Evolutionary conservation across 2,888 invertebrate species (phyloP), one percentile per base, ranked within the genome.

Genomic region (Polydrusus cervinus): DNA sequence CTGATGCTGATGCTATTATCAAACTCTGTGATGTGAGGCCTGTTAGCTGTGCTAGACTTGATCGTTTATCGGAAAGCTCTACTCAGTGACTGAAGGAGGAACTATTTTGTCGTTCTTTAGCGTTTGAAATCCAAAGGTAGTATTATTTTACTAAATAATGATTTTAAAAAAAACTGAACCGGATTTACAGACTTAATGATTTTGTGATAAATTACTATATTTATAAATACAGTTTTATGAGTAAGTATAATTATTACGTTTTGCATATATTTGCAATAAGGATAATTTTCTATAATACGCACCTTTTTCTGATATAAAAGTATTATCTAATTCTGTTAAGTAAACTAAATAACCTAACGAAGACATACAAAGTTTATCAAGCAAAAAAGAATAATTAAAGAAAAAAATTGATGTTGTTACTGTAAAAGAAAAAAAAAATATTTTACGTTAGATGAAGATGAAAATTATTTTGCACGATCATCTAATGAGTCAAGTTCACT

Each of bases 401-500:
- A 43, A 43, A n/a, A 11, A 43, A 43, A 13, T 43, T 43, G 25
- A n/a, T 13, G 13, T 0, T 13, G 13, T 6, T 13, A 13, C 13
- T n/a, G n/a, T n/a, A n/a, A n/a, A n/a, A n/a, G 13, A 43, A 43
- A 43, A 43, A 13, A 6, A 8, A 11, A 13, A 6, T 43, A 13
- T 10, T 34, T 34, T 34, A 34, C 25, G 25, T 34, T 34, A 34
- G 7, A 34, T 18, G n/a, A 16, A 60, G 18, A 60, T 14, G 38
- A 66, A 60, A 68, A 67, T 74, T n/a, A 47, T 68, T 68, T 74
- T 68, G 68, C 73, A 68, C 62, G 25, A 60, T 64, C 40, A 43
- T 47, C 25, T 53, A 74, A 68, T 74, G 73, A 74, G 67, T 74
- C 73, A 74, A 68, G 73, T 74, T 74, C 73, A 74, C 53, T 38